Percentiles rank a stretch among this genome's conserved stretches.
Evolutionary conservation across 2,113 vertebrate species (phyloP).

Genomic region (Otus sunia): DNA sequence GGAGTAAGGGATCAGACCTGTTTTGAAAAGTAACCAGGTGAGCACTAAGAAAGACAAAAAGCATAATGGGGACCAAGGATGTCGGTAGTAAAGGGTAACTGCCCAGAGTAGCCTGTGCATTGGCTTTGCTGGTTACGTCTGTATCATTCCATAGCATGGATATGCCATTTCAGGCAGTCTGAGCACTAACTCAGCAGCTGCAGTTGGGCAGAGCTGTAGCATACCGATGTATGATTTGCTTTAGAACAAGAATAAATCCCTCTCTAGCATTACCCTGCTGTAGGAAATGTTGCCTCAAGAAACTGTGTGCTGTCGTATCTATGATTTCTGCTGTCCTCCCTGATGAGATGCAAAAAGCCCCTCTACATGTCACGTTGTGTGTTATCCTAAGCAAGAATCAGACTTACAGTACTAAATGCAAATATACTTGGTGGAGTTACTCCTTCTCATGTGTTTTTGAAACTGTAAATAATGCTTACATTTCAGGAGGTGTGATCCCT

Average conservation of each 20-base stretch:
- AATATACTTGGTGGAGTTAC: not conserved
- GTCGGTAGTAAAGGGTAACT: not conserved
- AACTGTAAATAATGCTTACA: not conserved
- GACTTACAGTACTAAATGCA: not conserved
- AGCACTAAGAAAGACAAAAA: not conserved
- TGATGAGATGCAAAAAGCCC: not conserved
- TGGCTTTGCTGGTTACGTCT: not conserved
- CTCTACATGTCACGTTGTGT: not conserved
- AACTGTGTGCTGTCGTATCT: not conserved
- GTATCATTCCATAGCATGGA: not conserved
- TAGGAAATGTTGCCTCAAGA: not conserved
- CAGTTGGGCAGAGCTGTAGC: not conserved
- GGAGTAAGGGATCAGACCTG: not conserved
- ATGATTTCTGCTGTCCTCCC: not conserved
- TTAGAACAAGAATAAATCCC: not conserved
- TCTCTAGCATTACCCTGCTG: not conserved
- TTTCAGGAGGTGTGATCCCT: not conserved
- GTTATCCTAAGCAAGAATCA: not conserved
- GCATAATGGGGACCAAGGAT: not conserved
- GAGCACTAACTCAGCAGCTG: not conserved
- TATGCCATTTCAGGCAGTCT: not conserved
- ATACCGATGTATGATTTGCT: not conserved
- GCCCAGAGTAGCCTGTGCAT: not conserved
- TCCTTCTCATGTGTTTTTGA: not conserved
- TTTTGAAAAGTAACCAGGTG: not conserved